A percentile compares a stretch with the other conserved stretches of the same genome.
phyloP scores from a whole-genome alignment of 2,113 vertebrate genomes.

The Desmodus rotundus region DNA sequence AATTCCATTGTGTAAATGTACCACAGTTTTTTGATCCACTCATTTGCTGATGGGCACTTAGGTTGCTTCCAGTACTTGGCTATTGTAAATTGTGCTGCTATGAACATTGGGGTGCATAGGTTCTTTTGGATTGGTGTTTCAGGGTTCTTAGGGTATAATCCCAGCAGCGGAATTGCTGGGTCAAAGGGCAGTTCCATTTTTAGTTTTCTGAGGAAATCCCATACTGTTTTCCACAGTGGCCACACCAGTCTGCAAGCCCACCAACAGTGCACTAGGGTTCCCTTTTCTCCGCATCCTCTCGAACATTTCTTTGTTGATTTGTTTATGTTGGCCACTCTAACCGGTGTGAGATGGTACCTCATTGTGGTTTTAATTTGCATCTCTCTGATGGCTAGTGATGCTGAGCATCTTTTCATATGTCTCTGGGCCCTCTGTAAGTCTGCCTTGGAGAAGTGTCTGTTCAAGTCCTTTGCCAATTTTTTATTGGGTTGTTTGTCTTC shows the following conservation, averaged over 20 bases:
- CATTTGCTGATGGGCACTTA: too few relatives aligned
- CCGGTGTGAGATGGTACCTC: neutral
- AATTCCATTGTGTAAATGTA: too few relatives aligned
- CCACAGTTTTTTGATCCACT: too few relatives aligned
- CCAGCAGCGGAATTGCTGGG: neutral
- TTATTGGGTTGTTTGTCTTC: neutral
- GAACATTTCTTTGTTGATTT: neutral
- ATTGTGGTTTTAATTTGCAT: neutral
- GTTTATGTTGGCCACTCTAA: neutral
- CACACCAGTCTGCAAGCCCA: neutral
- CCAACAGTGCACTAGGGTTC: neutral
- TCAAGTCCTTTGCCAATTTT: neutral
- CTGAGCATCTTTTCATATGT: neutral
- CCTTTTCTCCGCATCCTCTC: neutral
- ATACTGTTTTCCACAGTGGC: neutral
- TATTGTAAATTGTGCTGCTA: too few relatives aligned
- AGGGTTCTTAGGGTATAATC: too few relatives aligned
- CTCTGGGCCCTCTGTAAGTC: neutral
- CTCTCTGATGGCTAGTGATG: neutral
- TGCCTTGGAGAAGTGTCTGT: neutral
- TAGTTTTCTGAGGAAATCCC: neutral
- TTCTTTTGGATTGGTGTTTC: too few relatives aligned
- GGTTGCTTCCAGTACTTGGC: too few relatives aligned
- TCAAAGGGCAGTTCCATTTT: neutral
- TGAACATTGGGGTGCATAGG: too few relatives aligned